Conservation (phyloP, 53 echinoderm and acorn worm genomes). For the Mesocentrotus franciscanus region DNA sequence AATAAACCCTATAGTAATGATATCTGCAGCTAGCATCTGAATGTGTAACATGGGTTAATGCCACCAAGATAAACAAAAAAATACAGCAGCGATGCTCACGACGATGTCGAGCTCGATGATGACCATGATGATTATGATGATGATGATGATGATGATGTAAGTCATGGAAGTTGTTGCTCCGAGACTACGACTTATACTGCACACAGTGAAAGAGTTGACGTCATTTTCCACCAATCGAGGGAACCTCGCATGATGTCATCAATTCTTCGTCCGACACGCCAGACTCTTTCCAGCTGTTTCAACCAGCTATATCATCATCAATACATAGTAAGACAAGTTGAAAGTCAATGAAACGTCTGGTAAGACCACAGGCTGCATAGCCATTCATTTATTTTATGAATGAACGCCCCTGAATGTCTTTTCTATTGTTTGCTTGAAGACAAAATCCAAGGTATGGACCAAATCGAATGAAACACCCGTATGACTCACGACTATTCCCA, state of each 20-base stretch:
- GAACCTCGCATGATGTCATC: conserved; percentile 50
- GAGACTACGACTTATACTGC: conserved; percentile 17
- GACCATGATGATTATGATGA: neutral
- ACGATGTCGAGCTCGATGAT: neutral
- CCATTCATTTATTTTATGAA: conserved; percentile 48
- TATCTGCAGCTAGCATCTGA: too few species aligned
- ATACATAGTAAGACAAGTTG: neutral
- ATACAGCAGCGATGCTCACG: neutral
- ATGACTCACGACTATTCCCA: conserved; percentile 31
- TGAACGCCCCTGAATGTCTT: conserved; percentile 16
- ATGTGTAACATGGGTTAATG: too few species aligned
- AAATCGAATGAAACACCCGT: conserved; percentile 31
- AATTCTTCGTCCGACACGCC: neutral
- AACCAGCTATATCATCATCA: neutral
- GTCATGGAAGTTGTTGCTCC: neutral
- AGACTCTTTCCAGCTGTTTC: conserved; percentile 44
- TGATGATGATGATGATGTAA: conserved; percentile 12
- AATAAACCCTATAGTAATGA: too few species aligned
- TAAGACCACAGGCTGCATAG: neutral
- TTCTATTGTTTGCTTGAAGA: conserved; percentile 1
- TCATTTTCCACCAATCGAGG: conserved; percentile 62
- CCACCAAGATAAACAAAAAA: too few species aligned
- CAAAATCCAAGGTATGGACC: neutral
- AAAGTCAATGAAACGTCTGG: conserved; percentile 32
- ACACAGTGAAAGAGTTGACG: conserved; percentile 32